phyloP scores from a whole-genome alignment of 2,113 vertebrate genomes.

The Megaleporinus macrocephalus region DNA sequence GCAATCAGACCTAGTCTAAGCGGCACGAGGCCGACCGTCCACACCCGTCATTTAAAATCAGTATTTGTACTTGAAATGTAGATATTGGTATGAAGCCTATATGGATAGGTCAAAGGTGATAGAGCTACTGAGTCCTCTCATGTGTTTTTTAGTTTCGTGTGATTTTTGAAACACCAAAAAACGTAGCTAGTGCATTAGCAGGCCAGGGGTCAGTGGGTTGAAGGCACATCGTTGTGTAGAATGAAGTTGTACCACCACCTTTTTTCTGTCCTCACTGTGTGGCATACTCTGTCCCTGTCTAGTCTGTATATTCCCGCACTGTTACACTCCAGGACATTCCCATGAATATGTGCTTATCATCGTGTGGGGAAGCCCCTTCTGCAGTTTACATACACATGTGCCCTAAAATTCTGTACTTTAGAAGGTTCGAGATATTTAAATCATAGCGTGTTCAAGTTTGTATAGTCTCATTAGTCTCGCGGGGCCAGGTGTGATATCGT shows the following conservation, averaged over 20 bases:
- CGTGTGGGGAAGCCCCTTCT: background rate
- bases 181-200: constrained; percentile 24
- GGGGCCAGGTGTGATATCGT: too few relatives aligned
- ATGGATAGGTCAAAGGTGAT: constrained; percentile 30
- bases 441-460: background rate
- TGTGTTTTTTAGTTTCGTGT: constrained; percentile 27
- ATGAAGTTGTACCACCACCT: constrained; percentile 2
- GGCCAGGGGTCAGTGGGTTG: background rate
- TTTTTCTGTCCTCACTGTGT: constrained; percentile 4
- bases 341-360: constrained; percentile 41
- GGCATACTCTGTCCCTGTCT: constrained; percentile 55
- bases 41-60: constrained; percentile 37
- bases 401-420: constrained; percentile 18
- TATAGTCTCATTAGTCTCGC: background rate
- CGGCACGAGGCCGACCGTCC: constrained; percentile 38
- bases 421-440: background rate
- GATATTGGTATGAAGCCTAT: constrained; percentile 40
- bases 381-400: constrained; percentile 33
- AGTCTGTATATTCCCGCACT: constrained; percentile 71
- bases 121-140: constrained; percentile 29
- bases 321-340: constrained; percentile 60
- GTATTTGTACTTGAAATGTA: constrained; percentile 57
- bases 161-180: background rate
- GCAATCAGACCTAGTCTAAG: constrained; percentile 41
- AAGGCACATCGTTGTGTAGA: background rate